Evolutionary conservation across 2,797 vertebrate genomes (phyloP).

Genomic region (Kryptopterus vitreolus): DNA sequence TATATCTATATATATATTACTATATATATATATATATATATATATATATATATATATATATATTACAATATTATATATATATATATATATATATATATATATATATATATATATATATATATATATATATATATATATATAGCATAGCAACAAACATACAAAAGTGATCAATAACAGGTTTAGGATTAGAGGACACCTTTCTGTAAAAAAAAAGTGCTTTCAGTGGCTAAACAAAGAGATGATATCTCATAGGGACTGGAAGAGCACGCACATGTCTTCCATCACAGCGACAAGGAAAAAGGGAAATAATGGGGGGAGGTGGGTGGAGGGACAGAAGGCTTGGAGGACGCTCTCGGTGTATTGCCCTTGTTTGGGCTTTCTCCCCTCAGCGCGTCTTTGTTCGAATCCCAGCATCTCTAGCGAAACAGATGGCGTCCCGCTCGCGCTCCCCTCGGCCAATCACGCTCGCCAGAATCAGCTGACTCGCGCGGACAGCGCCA

Average conservation of each 20-base stretch:
- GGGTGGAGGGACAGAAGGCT: not conserved
- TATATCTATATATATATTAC: no score
- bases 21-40: no score
- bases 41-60: no score
- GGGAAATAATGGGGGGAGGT: not conserved
- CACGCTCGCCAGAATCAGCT: constrained; percentile 72
- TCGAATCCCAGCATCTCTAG: constrained; percentile 74
- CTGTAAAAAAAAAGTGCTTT: constrained; percentile 13
- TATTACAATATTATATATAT: no score
- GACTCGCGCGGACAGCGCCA: constrained; percentile 66
- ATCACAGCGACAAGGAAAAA: constrained; percentile 42
- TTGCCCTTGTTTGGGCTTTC: constrained; percentile 21
- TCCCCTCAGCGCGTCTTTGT: constrained; percentile 72
- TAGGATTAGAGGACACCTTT: not conserved
- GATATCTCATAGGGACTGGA: constrained; percentile 40
- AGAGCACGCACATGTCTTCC: constrained; percentile 51
- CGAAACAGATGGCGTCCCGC: constrained; percentile 77
- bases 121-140: not conserved
- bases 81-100: no score
- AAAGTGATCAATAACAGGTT: not conserved
- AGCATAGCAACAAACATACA: not conserved
- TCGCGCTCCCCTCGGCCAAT: constrained; percentile 73
- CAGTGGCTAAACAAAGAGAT: constrained; percentile 50
- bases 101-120: no score
- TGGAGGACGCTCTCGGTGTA: constrained; percentile 36